Evolutionary conservation across 2,888 invertebrate genomes (phyloP).

Genomic region (Caenorhabditis sp.): DNA sequence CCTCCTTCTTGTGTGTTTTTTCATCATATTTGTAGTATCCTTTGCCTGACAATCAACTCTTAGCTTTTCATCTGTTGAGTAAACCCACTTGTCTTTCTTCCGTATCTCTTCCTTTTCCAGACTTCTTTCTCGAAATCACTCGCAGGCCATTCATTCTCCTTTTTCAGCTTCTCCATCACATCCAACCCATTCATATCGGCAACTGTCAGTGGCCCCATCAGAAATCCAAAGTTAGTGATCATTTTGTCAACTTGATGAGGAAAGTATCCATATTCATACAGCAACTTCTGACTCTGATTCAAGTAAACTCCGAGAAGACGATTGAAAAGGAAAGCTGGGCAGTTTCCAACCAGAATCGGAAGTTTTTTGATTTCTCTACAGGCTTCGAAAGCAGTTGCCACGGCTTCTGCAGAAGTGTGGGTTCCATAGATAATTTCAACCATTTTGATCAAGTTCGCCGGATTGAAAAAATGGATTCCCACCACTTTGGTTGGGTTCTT

Average conservation of each 20-base stretch:
- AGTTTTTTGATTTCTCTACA: constrained; percentile 83
- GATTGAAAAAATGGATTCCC: constrained; percentile 84
- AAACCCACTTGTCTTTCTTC: constrained; percentile 73
- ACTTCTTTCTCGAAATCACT: constrained; percentile 68
- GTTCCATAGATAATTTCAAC: constrained; percentile 83
- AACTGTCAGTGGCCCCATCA: constrained; percentile 78
- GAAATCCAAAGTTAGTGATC: constrained; percentile 70
- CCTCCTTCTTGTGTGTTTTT: constrained; percentile 69
- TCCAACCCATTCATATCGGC: constrained; percentile 78
- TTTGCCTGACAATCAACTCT: constrained; percentile 57
- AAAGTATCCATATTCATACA: constrained; percentile 67
- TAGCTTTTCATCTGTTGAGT: background rate
- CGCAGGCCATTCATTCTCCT: constrained; percentile 67
- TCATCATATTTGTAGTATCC: constrained; percentile 76
- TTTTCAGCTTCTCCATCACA: constrained; percentile 71
- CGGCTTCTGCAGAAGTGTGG: constrained; percentile 83
- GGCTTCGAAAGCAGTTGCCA: constrained; percentile 84
- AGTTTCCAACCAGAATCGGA: constrained; percentile 76
- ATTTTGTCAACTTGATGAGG: constrained; percentile 72
- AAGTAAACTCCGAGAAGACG: constrained; percentile 72
- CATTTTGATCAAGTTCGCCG: constrained; percentile 83
- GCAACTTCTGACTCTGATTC: constrained; percentile 65
- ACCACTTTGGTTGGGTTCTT: constrained; percentile 82
- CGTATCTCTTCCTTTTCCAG: constrained; percentile 67
- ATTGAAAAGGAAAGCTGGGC: constrained; percentile 77